Evolutionary conservation across 1,140 invertebrate genomes (phyloP).

Genomic region (Druon quercuslanigerum): DNA sequence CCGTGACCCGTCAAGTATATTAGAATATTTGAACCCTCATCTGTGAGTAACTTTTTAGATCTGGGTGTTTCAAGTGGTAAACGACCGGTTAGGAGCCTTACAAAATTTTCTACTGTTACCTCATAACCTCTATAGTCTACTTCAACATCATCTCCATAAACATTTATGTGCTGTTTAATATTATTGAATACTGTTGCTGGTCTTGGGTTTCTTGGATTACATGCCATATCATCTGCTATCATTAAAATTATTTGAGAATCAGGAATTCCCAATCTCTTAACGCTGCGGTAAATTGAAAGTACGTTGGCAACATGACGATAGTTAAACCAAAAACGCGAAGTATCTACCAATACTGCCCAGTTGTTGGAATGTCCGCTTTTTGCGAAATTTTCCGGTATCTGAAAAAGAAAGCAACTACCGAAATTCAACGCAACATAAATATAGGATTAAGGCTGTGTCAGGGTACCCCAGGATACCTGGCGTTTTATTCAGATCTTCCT

Average conservation of each 20-base stretch:
- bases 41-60: conserved; percentile 96
- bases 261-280: conserved; percentile 97
- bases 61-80: conserved; percentile 93
- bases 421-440: too few species aligned
- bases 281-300: conserved; percentile 97
- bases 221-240: conserved; percentile 99
- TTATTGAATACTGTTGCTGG: conserved; percentile 99
- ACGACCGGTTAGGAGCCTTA: conserved; percentile 94
- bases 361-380: conserved; percentile 93
- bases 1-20: conserved; percentile 99
- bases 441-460: too few species aligned
- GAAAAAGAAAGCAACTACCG: conserved; percentile 17
- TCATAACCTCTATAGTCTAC: conserved; percentile 99
- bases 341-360: conserved; percentile 99
- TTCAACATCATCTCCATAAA: conserved; percentile 99
- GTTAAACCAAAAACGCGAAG: conserved; percentile 99
- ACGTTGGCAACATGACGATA: conserved; percentile 99
- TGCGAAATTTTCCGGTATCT: conserved; percentile 71
- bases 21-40: conserved; percentile 97
- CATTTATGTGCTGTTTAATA: conserved; percentile 98
- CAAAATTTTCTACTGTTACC: conserved; percentile 99
- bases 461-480: too few species aligned
- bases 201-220: conserved; percentile 97
- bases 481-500: too few species aligned
- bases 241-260: conserved; percentile 98